Conservation (phyloP, 2,888 invertebrate species). For the Incurvaria masculella region DNA sequence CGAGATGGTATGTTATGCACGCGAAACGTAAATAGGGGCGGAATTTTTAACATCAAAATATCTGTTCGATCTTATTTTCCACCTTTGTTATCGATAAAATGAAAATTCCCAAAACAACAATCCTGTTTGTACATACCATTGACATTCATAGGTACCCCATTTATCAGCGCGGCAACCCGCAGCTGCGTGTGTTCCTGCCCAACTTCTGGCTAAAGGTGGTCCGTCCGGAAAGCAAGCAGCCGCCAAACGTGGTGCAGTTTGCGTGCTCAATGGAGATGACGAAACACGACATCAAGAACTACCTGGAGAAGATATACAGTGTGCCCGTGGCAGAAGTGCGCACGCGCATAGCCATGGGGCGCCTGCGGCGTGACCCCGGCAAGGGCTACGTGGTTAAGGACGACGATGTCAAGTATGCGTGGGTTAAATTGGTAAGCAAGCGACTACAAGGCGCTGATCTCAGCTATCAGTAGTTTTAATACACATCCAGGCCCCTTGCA, state of each 20-base stretch:
- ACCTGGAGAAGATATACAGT: constrained; percentile 93
- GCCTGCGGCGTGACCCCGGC: constrained; percentile 56
- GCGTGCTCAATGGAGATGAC: constrained; percentile 95
- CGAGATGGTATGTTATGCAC: no score
- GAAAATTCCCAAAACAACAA: no score
- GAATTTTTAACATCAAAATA: no score
- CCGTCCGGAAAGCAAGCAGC: constrained; percentile 61
- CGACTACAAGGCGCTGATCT: no score
- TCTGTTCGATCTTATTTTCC: no score
- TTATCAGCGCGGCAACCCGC: constrained; percentile 92
- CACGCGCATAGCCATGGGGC: constrained; percentile 71
- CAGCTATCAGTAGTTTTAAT: no score
- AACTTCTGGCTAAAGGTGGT: constrained; percentile 98
- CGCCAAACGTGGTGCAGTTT: constrained; percentile 82
- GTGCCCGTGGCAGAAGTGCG: constrained; percentile 75
- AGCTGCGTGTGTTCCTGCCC: constrained; percentile 86
- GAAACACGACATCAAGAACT: constrained; percentile 82
- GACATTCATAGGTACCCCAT: constrained; percentile 77
- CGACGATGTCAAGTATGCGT: constrained; percentile 79
- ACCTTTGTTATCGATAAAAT: no score
- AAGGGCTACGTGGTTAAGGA: constrained; percentile 73
- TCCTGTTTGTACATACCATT: no score
- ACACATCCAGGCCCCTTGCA: no score
- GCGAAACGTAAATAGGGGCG: no score
- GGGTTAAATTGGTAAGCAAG: constrained; percentile 73